Conservation (phyloP, 2,113 vertebrate species). For the Steatornis caripensis region DNA sequence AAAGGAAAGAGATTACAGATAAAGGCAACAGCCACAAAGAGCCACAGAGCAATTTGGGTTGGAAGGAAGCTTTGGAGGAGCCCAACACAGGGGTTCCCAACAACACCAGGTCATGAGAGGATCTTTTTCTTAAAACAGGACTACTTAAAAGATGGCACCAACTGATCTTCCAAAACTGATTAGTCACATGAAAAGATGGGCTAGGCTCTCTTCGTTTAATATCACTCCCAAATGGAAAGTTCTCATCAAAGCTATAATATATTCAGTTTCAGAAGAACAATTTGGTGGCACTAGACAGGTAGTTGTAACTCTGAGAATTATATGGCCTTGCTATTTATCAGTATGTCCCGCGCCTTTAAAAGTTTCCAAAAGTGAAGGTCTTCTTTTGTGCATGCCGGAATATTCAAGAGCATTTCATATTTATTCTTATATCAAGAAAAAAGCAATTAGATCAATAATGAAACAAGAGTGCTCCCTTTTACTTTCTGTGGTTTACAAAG, state of each 20-base stretch:
- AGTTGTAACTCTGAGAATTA: neutral
- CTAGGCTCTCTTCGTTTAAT: neutral
- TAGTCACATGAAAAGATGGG: neutral
- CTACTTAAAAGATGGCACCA: neutral
- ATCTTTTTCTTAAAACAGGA: neutral
- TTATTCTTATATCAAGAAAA: constrained; percentile 72
- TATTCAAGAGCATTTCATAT: constrained; percentile 64
- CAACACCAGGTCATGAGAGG: neutral
- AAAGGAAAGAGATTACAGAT: neutral
- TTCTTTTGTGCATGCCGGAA: constrained; percentile 13
- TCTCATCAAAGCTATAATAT: neutral
- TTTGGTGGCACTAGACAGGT: neutral
- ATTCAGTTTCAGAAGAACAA: constrained; percentile 13
- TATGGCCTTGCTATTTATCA: neutral
- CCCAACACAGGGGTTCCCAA: neutral
- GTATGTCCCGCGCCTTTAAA: neutral
- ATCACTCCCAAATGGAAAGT: neutral
- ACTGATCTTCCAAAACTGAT: neutral
- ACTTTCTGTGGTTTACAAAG: constrained; percentile 76
- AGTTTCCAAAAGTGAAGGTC: constrained; percentile 22
- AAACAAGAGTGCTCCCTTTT: constrained; percentile 70
- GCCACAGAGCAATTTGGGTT: neutral
- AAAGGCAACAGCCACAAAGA: neutral
- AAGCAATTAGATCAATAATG: constrained; percentile 69
- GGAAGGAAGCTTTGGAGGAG: neutral